These are phyloP conservation scores for Pseudomyrmex dendroicus DNA, from an alignment of 1,140 invertebrate genomes.

Conservation along the genomic window DNA sequence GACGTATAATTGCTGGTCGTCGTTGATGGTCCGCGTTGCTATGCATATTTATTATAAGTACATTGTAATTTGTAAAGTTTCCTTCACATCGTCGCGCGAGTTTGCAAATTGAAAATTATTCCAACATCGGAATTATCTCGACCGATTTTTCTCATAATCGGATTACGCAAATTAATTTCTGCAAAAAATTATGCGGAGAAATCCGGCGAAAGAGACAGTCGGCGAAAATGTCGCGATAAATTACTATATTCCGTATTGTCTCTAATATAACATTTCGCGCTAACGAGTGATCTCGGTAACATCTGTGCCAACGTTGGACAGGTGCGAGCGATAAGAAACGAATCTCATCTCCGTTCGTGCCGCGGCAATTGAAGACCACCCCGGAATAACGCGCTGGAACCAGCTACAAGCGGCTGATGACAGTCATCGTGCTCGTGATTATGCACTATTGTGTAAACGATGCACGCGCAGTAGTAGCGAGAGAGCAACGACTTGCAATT, in stretches of 20 bases:
- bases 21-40: not conserved
- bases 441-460: constrained; percentile 60
- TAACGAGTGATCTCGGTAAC: constrained; percentile 39
- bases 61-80: not conserved
- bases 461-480: constrained; percentile 33
- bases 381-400: constrained; percentile 48
- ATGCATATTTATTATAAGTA: not conserved
- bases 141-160: constrained; percentile 18
- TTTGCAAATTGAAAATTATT: constrained; percentile 37
- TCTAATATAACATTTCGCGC: constrained; percentile 45
- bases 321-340: constrained; percentile 48
- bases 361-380: constrained; percentile 56
- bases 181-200: constrained; percentile 38
- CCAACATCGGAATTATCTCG: constrained; percentile 13
- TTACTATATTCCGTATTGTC: constrained; percentile 57
- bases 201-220: constrained; percentile 36
- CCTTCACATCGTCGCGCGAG: not conserved
- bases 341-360: constrained; percentile 39
- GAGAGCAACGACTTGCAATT: constrained; percentile 1
- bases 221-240: constrained; percentile 31
- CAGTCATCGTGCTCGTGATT: constrained; percentile 45
- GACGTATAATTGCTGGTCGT: constrained; percentile 16
- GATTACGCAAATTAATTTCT: constrained; percentile 27
- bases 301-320: constrained; percentile 36
- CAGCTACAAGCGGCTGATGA: constrained; percentile 47